A percentile compares a stretch with the other conserved stretches of the same genome.
Conservation (phyloP, 2,113 vertebrate genomes). For the Pristiophorus japonicus region DNA sequence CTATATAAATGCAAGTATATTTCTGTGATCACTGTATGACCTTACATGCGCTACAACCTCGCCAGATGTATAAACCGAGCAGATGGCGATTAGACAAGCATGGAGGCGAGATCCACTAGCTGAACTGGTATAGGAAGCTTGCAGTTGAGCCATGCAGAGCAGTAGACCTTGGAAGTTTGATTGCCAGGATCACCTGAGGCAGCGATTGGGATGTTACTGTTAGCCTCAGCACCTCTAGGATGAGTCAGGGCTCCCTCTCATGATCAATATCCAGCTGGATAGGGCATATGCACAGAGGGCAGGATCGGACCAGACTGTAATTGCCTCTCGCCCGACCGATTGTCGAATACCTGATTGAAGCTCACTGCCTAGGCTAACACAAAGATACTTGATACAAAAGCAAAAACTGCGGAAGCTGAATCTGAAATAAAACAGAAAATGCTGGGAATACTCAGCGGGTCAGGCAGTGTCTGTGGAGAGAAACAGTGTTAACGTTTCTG, state of each 20-base stretch:
- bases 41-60: too few species aligned
- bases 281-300: not conserved
- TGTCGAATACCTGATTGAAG: too few species aligned
- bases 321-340: too few species aligned
- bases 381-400: too few species aligned
- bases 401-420: too few species aligned
- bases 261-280: not conserved
- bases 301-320: not conserved
- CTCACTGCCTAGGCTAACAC: too few species aligned
- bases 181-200: not conserved
- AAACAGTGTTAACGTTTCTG: too few species aligned
- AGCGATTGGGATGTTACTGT: not conserved
- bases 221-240: not conserved
- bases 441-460: too few species aligned
- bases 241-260: too few species aligned
- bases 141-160: not conserved
- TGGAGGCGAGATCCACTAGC: not conserved
- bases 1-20: too few species aligned
- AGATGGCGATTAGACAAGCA: not conserved
- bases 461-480: too few species aligned
- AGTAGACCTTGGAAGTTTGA: not conserved
- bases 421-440: too few species aligned
- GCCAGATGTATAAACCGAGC: not conserved
- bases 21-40: not conserved
- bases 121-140: not conserved